Base-by-base conservation (phyloP, 2,888 invertebrate genomes). In the Stratiomys singularior region DNA sequence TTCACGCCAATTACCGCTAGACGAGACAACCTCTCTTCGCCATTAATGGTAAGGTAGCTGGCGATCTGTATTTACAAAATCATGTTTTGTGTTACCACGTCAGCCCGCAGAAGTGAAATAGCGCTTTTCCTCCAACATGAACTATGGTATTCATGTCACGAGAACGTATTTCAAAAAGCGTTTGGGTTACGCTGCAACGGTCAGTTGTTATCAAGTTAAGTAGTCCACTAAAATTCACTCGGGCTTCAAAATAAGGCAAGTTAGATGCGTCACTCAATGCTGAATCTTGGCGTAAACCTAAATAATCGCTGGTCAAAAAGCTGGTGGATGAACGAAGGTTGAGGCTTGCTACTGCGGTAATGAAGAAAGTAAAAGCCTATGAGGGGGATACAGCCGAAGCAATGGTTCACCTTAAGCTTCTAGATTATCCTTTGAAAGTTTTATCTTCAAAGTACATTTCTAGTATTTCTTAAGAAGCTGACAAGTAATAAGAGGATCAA, bases 1-100 rank as follows among this genome's bases (percentile, higher is more conserved):
- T 18, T 67, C 71, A 71, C 71, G 47, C 71, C 71, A 71, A 47
- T 71, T 71, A 27, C 47, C 25, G 71, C 27, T 71, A 71, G 30
- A 44, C 21, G 52, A 37, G 47, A 52, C 47, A 27, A 52, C 71
- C 27, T 71, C 71, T 71, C 47, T 47, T 52, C 23, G n/a, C 71
- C 47, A 18, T 71, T 71, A 23, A 71, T 47, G 71, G 71, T 21
- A 44, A 46, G 1, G 11, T 15, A 25, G 25, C 25, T 46, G n/a
- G 27, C 25, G 15, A 67, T 52, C 15, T 11, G n/a, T 25, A n/a
- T 60, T 9, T 52, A 18, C 18, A 13, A 52, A 52, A 52, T 23
- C 21, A 60, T 60, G 23, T 25, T 28, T 27, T 64, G 64, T 25
- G 28, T 64, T 64, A 64, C 28, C 64, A 15, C 18, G 28, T 9